phyloP scores from a whole-genome alignment of 2,113 vertebrate species.

The Microtus montanus region DNA sequence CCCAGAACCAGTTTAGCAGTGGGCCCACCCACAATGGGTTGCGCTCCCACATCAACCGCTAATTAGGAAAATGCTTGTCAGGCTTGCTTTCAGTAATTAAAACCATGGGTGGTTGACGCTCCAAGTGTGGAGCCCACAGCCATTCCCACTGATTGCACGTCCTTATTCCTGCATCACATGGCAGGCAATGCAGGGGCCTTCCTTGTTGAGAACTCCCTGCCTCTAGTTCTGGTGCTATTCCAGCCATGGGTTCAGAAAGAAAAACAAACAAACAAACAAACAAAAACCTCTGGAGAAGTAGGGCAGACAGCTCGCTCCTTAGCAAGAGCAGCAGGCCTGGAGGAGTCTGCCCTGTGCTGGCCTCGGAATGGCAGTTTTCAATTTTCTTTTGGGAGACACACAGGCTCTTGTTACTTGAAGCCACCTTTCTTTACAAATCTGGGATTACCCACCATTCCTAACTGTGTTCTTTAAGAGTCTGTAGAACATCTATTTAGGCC shows the following conservation, averaged over 20 bases:
- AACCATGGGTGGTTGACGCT: not conserved
- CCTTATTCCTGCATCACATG: not conserved
- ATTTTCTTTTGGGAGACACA: not conserved
- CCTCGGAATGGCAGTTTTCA: not conserved
- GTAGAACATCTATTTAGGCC: too few species aligned
- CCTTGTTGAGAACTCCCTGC: not conserved
- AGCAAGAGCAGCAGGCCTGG: not conserved
- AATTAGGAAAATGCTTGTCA: not conserved
- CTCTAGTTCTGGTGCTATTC: not conserved
- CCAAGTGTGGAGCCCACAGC: too few species aligned
- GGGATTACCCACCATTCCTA: not conserved
- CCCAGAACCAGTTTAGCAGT: not conserved
- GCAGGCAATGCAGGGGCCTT: not conserved
- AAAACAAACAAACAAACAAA: too few species aligned
- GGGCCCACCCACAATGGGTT: not conserved
- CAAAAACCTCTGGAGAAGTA: not conserved
- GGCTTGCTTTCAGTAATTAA: not conserved
- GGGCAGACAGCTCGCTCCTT: not conserved
- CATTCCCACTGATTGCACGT: not conserved
- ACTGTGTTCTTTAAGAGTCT: not conserved
- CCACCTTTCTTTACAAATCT: not conserved
- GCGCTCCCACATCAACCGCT: not conserved
- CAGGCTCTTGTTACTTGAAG: not conserved
- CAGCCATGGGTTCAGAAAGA: too few species aligned
- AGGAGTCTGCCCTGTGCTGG: not conserved